These are phyloP conservation scores for Carpatolechia fugitivella DNA, from an alignment of 2,888 invertebrate species.

Conservation along the genomic window DNA sequence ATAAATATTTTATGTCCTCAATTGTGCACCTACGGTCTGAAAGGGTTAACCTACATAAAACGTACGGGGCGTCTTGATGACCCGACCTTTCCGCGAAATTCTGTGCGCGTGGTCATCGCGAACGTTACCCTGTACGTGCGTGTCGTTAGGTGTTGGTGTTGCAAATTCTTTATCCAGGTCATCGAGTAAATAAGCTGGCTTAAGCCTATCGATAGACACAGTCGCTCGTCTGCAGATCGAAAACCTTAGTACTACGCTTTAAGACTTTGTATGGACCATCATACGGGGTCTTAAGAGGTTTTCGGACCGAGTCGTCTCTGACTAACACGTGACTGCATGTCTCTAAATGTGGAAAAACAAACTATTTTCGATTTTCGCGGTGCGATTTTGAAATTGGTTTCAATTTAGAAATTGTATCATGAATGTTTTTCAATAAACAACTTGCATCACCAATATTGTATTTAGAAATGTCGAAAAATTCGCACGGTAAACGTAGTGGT, in stretches of 20 bases:
- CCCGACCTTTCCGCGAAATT: too few relatives aligned
- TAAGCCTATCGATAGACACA: constrained; percentile 18
- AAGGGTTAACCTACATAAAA: too few relatives aligned
- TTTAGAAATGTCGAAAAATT: not conserved
- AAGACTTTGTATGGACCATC: constrained; percentile 21
- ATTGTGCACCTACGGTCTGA: too few relatives aligned
- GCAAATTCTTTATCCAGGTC: too few relatives aligned
- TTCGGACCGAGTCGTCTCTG: constrained; percentile 18
- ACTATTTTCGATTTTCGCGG: not conserved
- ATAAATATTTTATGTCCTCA: too few relatives aligned
- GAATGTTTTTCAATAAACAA: not conserved
- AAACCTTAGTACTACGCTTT: constrained; percentile 9
- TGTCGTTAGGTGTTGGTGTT: not conserved
- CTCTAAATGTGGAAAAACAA: constrained; percentile 12
- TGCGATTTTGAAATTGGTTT: constrained; percentile 12
- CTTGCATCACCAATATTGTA: not conserved
- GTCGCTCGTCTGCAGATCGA: constrained; percentile 14
- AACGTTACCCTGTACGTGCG: not conserved
- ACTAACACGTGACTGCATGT: constrained; percentile 15
- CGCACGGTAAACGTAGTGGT: constrained; percentile 3
- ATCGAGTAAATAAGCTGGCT: constrained; percentile 15
- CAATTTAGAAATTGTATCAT: not conserved
- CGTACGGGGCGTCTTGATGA: too few relatives aligned
- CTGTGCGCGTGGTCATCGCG: not conserved
- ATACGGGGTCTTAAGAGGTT: constrained; percentile 19